phyloP scores from a whole-genome alignment of 1,140 invertebrate genomes.

The Chionoecetes opilio region DNA sequence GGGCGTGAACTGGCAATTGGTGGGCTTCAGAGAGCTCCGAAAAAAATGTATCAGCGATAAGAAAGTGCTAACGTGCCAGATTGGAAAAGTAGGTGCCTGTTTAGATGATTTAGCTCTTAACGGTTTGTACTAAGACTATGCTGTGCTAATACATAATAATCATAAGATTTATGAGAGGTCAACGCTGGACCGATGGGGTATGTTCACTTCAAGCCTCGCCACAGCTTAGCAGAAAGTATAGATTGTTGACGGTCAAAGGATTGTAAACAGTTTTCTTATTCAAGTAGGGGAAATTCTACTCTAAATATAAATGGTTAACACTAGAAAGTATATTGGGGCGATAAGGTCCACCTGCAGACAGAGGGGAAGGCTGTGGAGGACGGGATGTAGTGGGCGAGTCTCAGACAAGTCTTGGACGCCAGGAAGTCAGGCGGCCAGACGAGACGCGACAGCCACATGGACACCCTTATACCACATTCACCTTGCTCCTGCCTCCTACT shows the following conservation, averaged over 20 bases:
- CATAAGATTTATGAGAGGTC: too few relatives aligned
- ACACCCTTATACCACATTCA: not conserved
- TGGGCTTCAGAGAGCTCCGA: not conserved
- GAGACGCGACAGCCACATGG: too few relatives aligned
- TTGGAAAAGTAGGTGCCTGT: not conserved
- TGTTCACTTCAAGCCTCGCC: too few relatives aligned
- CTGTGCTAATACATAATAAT: too few relatives aligned
- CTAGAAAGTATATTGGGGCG: not conserved
- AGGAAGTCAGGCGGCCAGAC: not conserved
- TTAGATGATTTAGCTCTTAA: too few relatives aligned
- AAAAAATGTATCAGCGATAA: not conserved
- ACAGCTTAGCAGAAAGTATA: too few relatives aligned
- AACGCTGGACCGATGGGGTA: too few relatives aligned
- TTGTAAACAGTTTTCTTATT: not conserved
- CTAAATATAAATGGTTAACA: not conserved
- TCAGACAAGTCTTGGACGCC: not conserved
- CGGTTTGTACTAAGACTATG: too few relatives aligned
- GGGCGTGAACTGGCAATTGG: not conserved
- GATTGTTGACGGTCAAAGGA: not conserved
- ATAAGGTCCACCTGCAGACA: not conserved
- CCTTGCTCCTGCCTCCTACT: not conserved
- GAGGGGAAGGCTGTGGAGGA: not conserved
- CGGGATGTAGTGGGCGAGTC: not conserved
- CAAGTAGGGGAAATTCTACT: not conserved
- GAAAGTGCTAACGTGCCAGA: not conserved